Evolutionary conservation across 2,888 invertebrate genomes (phyloP).

Genomic region (Luperina nickerlii): DNA sequence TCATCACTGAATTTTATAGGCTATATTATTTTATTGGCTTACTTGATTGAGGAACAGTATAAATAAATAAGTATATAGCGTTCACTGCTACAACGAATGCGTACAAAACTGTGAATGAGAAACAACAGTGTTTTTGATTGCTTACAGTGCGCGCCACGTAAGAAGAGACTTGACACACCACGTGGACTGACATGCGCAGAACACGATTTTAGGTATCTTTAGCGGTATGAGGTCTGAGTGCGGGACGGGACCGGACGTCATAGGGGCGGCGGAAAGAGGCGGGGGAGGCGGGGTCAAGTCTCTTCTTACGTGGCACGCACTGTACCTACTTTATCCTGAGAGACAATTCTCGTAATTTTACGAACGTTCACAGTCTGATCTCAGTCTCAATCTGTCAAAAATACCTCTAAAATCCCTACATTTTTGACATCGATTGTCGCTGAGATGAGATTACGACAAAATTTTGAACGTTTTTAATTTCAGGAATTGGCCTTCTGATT

Average conservation of each 20-base stretch:
- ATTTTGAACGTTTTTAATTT: not conserved
- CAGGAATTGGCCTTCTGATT: not conserved
- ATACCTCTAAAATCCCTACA: too few species aligned
- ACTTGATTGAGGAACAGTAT: not conserved
- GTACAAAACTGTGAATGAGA: constrained; percentile 1
- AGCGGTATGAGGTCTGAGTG: too few species aligned
- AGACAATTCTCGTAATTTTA: not conserved
- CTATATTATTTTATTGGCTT: not conserved
- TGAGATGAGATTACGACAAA: not conserved
- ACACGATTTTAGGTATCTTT: too few species aligned
- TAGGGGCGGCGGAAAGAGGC: too few species aligned
- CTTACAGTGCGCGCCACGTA: too few species aligned
- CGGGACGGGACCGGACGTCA: too few species aligned
- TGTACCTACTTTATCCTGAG: not conserved
- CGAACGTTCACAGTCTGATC: not conserved
- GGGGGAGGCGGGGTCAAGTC: too few species aligned
- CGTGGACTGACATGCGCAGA: too few species aligned
- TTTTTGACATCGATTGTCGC: too few species aligned
- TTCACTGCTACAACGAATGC: not conserved
- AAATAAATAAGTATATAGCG: not conserved
- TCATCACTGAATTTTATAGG: not conserved
- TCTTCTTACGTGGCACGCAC: too few species aligned
- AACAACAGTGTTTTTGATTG: not conserved
- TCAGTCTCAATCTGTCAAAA: too few species aligned
- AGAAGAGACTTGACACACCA: too few species aligned